Evolutionary conservation across 2,888 invertebrate genomes (phyloP).

Genomic region (Dorcus parallelipipedus): DNA sequence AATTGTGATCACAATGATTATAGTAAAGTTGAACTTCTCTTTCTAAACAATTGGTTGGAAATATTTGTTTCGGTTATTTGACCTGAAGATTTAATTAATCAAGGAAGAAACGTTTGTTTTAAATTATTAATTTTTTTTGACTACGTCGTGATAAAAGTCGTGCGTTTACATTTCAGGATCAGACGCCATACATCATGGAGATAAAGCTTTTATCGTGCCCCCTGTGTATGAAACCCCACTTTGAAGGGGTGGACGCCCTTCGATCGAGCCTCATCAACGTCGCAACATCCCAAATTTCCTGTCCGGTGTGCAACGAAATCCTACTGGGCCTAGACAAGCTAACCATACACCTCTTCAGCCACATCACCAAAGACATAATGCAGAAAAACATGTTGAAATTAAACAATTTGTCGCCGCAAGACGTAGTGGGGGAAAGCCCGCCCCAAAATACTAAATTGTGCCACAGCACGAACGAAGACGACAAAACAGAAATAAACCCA

Average conservation of each 20-base stretch:
- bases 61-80: no score
- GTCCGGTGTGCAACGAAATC: constrained; percentile 75
- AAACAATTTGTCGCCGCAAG: constrained; percentile 32
- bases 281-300: constrained; percentile 69
- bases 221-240: constrained; percentile 70
- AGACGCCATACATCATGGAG: constrained; percentile 29
- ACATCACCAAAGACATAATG: constrained; percentile 42
- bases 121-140: no score
- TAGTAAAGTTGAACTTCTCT: no score
- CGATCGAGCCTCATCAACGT: constrained; percentile 70
- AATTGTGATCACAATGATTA: no score
- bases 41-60: no score
- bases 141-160: no score
- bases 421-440: background rate
- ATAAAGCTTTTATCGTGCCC: constrained; percentile 65
- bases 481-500: background rate
- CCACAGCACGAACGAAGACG: background rate
- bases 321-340: constrained; percentile 76
- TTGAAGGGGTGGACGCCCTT: constrained; percentile 66
- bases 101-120: no score
- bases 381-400: constrained; percentile 53
- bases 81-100: no score
- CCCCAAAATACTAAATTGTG: background rate
- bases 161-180: no score
- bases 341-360: constrained; percentile 78